Base-by-base conservation (phyloP, 2,888 invertebrate species). In the Chelonus formosanus region DNA sequence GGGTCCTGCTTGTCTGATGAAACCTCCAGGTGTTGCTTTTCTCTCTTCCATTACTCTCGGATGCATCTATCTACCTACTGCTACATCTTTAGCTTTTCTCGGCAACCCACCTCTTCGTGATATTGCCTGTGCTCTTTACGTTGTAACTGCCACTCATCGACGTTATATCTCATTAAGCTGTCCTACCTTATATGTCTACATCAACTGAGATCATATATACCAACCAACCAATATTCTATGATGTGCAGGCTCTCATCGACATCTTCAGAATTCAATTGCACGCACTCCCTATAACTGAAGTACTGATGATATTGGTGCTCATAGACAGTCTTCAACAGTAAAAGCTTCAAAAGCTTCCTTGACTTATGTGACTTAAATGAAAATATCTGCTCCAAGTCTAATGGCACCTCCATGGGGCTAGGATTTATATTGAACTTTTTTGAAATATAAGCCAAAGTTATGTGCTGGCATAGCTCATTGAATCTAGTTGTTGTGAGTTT, bases 1-100 rank as follows among this genome's bases (percentile, higher is more conserved):
- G 57, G 69, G 63, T 59, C 63, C 69, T 54, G 59, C 68, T 65
- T 68, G 68, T 63, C 69, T 74, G 76, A 71, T 70, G 68, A 68
- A 73, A 68, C 70, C 72, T 71, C 72, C 75, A 74, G 71, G 73
- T 73, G 59, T 68, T 43, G 67, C 69, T 62, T 53, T 60, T 35
- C 66, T 50, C 31, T 36, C 54, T 55, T 59, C 71, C 71, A 64
- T 40, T 40, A 69, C 59, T 69, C 70, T 69, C 72, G 75, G 74
- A 77, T 78, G 77, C 78, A 76, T 56, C 56, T 40, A 56, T 56
- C 60, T 40, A 40, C 40, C 40, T 5, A 5, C 40, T 6, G 6
- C 40, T 40, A 40, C 40, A 58, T 47, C 47, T 53, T 54, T 48
- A 48, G 10, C 6, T 40, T 40, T 40, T 40, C 31, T 31, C 34